phyloP scores from a whole-genome alignment of 2,797 vertebrate genomes.

The Sylvia borin region DNA sequence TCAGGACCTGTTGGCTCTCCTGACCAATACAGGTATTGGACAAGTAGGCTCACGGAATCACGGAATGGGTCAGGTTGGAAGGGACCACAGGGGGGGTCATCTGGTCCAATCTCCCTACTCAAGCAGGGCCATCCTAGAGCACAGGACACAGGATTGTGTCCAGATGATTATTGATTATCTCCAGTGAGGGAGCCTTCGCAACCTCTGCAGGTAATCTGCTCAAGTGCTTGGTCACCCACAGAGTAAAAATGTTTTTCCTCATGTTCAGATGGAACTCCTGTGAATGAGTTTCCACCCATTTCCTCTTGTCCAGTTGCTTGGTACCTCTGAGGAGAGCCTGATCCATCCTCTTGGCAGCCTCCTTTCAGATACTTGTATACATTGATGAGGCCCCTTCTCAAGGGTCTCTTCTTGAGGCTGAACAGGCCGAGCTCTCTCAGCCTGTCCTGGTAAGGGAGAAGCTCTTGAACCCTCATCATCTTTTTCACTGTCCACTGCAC shows the following conservation, averaged over 20 bases:
- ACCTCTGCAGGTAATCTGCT: not conserved
- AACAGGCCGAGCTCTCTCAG: not conserved
- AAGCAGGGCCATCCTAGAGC: no score
- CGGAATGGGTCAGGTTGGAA: not conserved
- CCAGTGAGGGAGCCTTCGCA: not conserved
- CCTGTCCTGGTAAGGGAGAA: not conserved
- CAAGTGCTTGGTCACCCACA: rapidly evolving
- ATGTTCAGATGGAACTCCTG: not conserved
- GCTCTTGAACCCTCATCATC: not conserved
- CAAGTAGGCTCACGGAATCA: not conserved
- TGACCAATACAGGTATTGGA: not conserved
- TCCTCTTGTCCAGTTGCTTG: not conserved
- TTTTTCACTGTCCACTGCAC: not conserved
- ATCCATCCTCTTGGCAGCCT: not conserved
- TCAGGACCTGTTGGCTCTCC: not conserved
- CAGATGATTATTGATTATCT: not conserved
- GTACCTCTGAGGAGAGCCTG: not conserved
- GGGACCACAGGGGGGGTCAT: not conserved
- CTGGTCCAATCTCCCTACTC: not conserved
- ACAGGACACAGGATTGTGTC: not conserved
- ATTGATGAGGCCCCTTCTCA: no score
- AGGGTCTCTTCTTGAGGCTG: not conserved
- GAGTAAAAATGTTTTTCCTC: not conserved
- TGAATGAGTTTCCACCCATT: not conserved
- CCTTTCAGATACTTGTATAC: rapidly evolving